Evolutionary conservation across 2,888 invertebrate genomes (phyloP).

Genomic region (Gymnosoma rotundatum): DNA sequence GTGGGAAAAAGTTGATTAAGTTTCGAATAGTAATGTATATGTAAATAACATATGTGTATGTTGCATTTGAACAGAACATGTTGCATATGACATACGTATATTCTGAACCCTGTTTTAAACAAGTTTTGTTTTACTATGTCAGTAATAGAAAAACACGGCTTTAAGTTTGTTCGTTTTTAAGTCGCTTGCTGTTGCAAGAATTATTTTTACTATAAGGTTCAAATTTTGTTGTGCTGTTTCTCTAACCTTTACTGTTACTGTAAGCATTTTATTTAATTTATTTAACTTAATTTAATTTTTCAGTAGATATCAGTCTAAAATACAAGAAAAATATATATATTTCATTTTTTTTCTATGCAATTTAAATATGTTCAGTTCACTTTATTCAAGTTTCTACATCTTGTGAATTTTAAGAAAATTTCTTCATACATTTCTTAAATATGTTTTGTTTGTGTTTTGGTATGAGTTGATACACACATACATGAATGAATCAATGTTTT

Average conservation of each 20-base stretch:
- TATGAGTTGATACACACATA: too few species aligned
- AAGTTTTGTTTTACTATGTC: too few species aligned
- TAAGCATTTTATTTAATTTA: constrained; percentile 28
- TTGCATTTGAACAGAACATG: too few species aligned
- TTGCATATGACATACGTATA: too few species aligned
- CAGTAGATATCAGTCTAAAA: constrained; percentile 30
- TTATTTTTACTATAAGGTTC: too few species aligned
- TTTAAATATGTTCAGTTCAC: constrained; percentile 35
- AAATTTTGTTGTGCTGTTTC: not conserved
- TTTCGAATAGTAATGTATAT: too few species aligned
- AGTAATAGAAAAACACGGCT: too few species aligned
- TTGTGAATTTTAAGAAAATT: constrained; percentile 52
- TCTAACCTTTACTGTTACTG: not conserved
- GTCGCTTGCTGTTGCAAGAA: too few species aligned
- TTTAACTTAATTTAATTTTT: constrained; percentile 11
- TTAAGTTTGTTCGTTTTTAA: too few species aligned
- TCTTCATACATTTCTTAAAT: constrained; percentile 41
- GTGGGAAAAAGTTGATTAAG: too few species aligned
- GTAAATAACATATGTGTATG: too few species aligned
- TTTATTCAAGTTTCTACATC: constrained; percentile 20
- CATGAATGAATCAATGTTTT: constrained; percentile 21
- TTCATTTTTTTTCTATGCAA: constrained; percentile 35
- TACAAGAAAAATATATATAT: constrained; percentile 35
- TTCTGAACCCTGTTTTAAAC: too few species aligned
- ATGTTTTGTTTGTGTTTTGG: constrained; percentile 32